These are phyloP conservation scores for Carterocephalus palaemon DNA, from an alignment of 2,888 invertebrate species.

Conservation along the genomic window DNA sequence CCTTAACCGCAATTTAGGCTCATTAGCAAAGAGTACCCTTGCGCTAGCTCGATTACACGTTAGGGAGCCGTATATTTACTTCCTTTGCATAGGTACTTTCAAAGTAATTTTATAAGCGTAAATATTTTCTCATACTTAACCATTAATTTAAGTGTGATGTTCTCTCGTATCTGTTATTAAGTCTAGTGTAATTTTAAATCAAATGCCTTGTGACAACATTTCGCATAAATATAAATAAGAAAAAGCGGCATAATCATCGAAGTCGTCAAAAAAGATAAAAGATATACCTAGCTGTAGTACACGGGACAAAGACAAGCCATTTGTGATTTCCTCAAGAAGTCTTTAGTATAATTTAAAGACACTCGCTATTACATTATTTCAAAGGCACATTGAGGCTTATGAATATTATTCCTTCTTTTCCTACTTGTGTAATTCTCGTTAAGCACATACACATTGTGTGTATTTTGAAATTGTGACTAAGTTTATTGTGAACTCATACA, in stretches of 20 bases:
- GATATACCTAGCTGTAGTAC: constrained; percentile 3
- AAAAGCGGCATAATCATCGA: constrained; percentile 5
- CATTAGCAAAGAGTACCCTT: constrained; percentile 21
- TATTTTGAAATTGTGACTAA: no score
- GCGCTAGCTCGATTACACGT: constrained; percentile 18
- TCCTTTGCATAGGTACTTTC: constrained; percentile 2
- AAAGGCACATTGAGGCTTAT: no score
- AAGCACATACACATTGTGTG: no score
- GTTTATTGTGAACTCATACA: no score
- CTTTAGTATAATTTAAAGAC: no score
- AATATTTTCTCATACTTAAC: constrained; percentile 2
- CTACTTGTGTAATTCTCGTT: no score
- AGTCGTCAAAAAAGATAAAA: constrained; percentile 9
- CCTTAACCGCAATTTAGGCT: constrained; percentile 18
- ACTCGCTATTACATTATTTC: no score
- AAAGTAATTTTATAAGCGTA: constrained; percentile 3
- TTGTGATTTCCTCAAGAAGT: constrained; percentile 8
- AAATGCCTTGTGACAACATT: constrained; percentile 1
- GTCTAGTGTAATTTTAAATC: background rate
- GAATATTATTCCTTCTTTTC: no score
- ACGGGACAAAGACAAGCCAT: constrained; percentile 8
- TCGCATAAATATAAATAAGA: constrained; percentile 11
- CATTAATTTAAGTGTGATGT: no score
- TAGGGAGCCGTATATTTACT: constrained; percentile 13
- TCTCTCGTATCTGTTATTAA: background rate